Conservation (phyloP, 1,140 invertebrate species). For the Dreissena rostriformis region DNA sequence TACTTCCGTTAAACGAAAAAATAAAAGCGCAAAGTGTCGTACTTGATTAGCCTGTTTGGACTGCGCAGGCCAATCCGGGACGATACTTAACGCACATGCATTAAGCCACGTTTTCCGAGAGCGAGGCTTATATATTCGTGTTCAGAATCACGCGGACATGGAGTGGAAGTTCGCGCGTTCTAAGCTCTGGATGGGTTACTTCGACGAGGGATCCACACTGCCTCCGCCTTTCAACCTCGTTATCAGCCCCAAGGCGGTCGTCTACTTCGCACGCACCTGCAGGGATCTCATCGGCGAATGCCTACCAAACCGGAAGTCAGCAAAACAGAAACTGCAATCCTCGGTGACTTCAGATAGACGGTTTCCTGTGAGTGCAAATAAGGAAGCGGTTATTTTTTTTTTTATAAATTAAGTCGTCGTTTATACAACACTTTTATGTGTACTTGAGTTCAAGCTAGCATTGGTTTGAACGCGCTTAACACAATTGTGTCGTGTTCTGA, state of each 20-base stretch:
- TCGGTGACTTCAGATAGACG: background rate
- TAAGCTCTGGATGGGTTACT: conserved; percentile 85
- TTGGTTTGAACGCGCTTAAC: no score
- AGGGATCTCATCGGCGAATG: conserved; percentile 68
- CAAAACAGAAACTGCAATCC: background rate
- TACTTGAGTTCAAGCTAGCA: no score
- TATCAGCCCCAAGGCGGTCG: conserved; percentile 84
- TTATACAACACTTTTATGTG: background rate
- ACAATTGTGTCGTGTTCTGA: no score
- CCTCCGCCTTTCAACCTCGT: conserved; percentile 85
- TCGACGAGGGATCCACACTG: conserved; percentile 84
- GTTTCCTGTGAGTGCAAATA: background rate
- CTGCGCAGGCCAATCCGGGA: no score
- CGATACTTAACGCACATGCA: no score
- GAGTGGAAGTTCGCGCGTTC: conserved; percentile 85
- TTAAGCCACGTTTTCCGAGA: no score
- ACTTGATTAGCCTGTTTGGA: no score
- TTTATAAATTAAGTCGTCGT: no score
- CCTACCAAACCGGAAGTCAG: background rate
- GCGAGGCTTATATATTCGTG: no score
- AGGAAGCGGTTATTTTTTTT: background rate
- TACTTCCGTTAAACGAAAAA: no score
- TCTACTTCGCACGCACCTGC: conserved; percentile 78
- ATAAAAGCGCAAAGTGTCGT: no score
- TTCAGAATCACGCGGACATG: conserved; percentile 84